Conservation (phyloP, 2,888 invertebrate species). For the Tribolium freemani region DNA sequence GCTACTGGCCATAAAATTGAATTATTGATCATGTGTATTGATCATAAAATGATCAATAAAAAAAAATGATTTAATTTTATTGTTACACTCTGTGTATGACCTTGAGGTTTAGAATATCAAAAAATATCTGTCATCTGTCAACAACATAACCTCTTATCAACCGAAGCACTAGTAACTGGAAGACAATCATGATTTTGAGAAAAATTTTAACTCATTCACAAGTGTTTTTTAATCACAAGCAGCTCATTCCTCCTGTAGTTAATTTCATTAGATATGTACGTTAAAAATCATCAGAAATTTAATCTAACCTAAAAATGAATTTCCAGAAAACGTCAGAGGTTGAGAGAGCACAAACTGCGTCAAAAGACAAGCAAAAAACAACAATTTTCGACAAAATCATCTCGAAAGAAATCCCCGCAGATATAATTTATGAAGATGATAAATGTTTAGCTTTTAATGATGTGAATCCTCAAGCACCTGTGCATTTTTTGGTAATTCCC, state of each 20-base stretch:
- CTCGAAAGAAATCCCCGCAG: conserved; percentile 82
- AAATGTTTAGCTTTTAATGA: conserved; percentile 86
- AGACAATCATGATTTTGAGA: not conserved
- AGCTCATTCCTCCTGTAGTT: not conserved
- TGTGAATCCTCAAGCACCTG: conserved; percentile 84
- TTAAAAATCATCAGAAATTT: not conserved
- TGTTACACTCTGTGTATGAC: no score
- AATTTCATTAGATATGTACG: not conserved
- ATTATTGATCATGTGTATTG: no score
- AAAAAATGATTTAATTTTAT: no score
- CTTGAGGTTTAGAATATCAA: no score
- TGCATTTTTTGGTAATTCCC: conserved; percentile 88
- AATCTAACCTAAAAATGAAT: not conserved
- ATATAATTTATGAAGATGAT: conserved; percentile 87
- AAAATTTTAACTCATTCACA: not conserved
- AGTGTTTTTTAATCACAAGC: not conserved
- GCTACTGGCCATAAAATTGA: no score
- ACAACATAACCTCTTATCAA: no score
- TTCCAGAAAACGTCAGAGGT: conserved; percentile 58
- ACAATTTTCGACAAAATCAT: conserved; percentile 87
- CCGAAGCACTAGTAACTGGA: not conserved
- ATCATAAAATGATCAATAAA: no score
- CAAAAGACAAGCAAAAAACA: conserved; percentile 51
- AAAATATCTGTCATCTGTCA: no score
- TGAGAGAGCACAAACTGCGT: conserved; percentile 60